Percentiles rank a stretch among this genome's conserved stretches.
These are phyloP conservation scores for Capreolus pygargus DNA, from an alignment of 2,113 vertebrate species.

Conservation along the genomic window DNA sequence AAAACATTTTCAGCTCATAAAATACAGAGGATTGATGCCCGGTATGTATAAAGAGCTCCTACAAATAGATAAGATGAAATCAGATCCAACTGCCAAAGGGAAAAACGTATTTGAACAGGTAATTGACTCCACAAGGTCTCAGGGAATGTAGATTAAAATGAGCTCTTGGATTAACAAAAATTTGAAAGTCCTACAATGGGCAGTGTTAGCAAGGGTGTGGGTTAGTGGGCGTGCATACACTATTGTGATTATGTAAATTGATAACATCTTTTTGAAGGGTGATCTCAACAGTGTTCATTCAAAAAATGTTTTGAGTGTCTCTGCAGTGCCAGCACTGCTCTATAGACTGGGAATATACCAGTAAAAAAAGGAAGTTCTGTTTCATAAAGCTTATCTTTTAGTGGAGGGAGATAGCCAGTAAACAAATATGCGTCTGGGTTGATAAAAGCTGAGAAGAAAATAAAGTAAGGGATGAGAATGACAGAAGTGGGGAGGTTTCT, in stretches of 20 bases:
- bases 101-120: background rate
- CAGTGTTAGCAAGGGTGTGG: background rate
- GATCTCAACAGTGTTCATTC: background rate
- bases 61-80: background rate
- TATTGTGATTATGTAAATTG: background rate
- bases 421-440: background rate
- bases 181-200: background rate
- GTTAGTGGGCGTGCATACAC: background rate
- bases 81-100: background rate
- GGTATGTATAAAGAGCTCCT: background rate
- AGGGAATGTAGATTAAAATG: background rate
- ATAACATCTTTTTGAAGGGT: background rate
- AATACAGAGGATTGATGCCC: background rate
- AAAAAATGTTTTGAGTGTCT: background rate
- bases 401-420: background rate
- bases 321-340: background rate
- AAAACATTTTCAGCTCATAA: background rate
- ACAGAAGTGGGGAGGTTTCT: no score
- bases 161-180: conserved; percentile 1
- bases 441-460: conserved; percentile 5
- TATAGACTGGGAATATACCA: background rate
- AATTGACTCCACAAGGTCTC: background rate
- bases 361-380: background rate
- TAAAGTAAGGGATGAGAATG: background rate
- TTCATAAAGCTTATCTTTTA: background rate